Base-by-base conservation (phyloP, 2,888 invertebrate genomes). In the Aromia moschata region DNA sequence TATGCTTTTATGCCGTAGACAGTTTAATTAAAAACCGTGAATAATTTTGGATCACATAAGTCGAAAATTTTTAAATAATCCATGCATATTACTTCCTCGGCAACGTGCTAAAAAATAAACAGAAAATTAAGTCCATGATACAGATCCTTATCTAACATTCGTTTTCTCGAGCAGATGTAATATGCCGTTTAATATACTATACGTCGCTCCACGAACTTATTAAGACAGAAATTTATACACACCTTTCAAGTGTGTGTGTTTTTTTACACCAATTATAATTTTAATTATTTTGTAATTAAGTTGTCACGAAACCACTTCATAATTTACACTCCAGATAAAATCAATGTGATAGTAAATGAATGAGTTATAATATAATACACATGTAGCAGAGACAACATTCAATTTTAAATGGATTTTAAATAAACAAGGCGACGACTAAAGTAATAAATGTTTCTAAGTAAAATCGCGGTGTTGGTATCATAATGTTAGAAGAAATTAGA, bases 211-310 rank as follows among this genome's bases (percentile, higher is more conserved):
- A 12, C 2, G 25, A 38, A 47, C 9, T 25, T 37, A 49, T 49
- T 49, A 49, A 49, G 36, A 38, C 20, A 49, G 14, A 38, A 49
- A 25, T 49, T 51, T 56, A 41, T 52, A 46, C 40, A 49, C 44
- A 53, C 56, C 64, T 47, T 36, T 41, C 49, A 45, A 38, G 38
- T n/a, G 57, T 53, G 55, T 61, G 33, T 53, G 46, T 63, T 65
- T n/a, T n/a, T 63, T 63, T 53, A 56, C 65, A 61, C 59, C 60
- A 59, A 61, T 62, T 65, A 65, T 36, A 53, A 63, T 59, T 63
- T 61, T 59, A 56, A 65, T 62, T 62, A 51, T 60, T 62, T 55
- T 54, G 38, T 62, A 60, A 65, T 65, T 62, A 62, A 62, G 56
- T 62, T 62, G 65, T 65, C 65, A 58, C 46, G 60, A 37, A 58